Conservation (phyloP, 2,888 invertebrate genomes). For the Onthophagus sagittarius region DNA sequence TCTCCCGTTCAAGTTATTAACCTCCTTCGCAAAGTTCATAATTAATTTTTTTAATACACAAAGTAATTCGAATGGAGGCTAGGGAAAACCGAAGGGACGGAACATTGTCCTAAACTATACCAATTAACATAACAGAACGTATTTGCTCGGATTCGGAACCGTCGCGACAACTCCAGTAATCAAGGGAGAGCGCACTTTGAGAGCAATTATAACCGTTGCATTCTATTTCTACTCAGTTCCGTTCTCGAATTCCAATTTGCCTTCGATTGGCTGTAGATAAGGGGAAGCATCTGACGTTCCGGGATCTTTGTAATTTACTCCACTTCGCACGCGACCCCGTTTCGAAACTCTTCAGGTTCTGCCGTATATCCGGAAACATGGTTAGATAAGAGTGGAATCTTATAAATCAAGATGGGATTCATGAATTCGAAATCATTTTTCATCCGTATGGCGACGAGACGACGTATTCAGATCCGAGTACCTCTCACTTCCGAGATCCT, state of each 20-base stretch:
- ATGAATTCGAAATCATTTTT: neutral
- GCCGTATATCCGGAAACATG: neutral
- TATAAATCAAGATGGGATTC: neutral
- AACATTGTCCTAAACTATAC: neutral
- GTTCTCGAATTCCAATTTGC: neutral
- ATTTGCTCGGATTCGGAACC: neutral
- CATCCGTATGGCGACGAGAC: neutral
- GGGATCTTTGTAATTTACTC: neutral
- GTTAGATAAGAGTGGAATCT: neutral
- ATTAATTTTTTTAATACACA: neutral
- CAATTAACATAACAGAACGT: neutral
- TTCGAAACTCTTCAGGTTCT: neutral
- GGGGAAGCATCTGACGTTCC: neutral
- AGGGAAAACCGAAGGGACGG: neutral
- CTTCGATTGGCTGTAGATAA: neutral
- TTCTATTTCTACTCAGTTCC: neutral
- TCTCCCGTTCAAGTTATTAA: neutral
- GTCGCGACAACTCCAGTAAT: neutral
- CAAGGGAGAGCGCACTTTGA: neutral
- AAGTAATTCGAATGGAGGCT: neutral
- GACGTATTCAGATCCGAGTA: neutral
- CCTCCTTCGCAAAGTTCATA: neutral
- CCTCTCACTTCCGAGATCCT: neutral
- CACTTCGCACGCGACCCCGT: neutral
- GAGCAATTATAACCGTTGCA: neutral